Conservation (phyloP, 1,140 invertebrate genomes). For the Fragariocoptes setiger region DNA sequence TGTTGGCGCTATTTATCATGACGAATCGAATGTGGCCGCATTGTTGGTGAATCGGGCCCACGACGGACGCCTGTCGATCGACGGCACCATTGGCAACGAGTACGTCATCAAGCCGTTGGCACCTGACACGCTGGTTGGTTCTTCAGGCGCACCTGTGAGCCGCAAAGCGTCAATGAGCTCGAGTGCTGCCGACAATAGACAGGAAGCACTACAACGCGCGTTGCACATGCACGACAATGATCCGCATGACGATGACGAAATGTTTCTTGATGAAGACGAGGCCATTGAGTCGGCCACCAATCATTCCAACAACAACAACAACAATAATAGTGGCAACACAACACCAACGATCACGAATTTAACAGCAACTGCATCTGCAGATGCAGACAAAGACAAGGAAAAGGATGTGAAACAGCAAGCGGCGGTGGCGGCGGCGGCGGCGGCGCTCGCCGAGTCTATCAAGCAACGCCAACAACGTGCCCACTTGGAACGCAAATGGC, state of each 20-base stretch:
- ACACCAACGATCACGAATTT: background rate
- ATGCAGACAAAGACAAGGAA: too few species aligned
- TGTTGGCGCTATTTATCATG: slow-evolving; percentile 52
- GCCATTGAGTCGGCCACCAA: slow-evolving; percentile 14
- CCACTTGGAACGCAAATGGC: background rate
- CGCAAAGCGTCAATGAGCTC: background rate
- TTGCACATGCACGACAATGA: slow-evolving; percentile 8
- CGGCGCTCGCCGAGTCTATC: too few species aligned
- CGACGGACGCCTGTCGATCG: slow-evolving; percentile 43
- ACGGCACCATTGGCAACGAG: slow-evolving; percentile 59
- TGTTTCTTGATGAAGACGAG: slow-evolving; percentile 29
- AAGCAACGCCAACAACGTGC: slow-evolving; percentile 2
- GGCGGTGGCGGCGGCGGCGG: too few species aligned
- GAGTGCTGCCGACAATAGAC: background rate
- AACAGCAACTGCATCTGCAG: too few species aligned
- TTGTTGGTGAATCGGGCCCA: slow-evolving; percentile 37
- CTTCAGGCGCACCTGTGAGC: background rate
- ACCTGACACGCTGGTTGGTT: background rate
- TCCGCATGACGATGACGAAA: slow-evolving; percentile 33
- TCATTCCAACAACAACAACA: background rate
- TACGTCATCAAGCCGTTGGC: slow-evolving; percentile 53
- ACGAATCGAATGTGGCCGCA: slow-evolving; percentile 45
- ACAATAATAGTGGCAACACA: background rate
- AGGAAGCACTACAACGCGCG: slow-evolving; percentile 5
- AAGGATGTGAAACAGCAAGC: too few species aligned